These are phyloP conservation scores for Amitus sp. DNA, from an alignment of 2,888 invertebrate species.

Conservation along the genomic window DNA sequence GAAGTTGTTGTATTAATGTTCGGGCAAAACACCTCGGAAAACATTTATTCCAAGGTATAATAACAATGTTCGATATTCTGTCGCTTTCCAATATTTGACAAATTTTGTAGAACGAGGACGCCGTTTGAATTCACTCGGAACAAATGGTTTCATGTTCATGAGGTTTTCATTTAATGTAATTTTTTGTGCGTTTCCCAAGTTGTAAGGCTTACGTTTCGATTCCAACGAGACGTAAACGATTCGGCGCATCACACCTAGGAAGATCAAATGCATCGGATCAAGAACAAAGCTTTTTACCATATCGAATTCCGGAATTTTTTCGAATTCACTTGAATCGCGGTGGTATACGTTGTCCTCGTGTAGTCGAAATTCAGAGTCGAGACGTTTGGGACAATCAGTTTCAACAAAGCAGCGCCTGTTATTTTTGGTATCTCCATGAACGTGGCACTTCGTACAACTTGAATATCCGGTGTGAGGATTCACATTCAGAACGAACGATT, in stretches of 20 bases:
- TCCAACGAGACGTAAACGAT: conserved; percentile 17
- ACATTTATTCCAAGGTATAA: conserved; percentile 25
- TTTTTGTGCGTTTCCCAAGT: conserved; percentile 9
- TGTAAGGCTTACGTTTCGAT: conserved; percentile 13
- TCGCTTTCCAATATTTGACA: conserved; percentile 20
- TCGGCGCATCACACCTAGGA: conserved; percentile 19
- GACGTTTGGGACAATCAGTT: conserved; percentile 8
- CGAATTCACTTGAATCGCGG: conserved; percentile 30
- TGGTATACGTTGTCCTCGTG: conserved; percentile 38
- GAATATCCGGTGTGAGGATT: conserved; percentile 38
- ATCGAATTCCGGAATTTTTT: conserved; percentile 40
- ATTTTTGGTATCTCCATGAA: conserved; percentile 24
- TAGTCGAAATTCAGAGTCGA: conserved; percentile 21
- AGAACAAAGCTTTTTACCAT: conserved; percentile 41
- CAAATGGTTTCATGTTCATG: not conserved
- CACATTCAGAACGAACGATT: conserved; percentile 33
- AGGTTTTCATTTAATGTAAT: not conserved
- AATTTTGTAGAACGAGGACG: conserved; percentile 18
- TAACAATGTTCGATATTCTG: conserved; percentile 15
- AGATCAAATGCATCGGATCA: conserved; percentile 34
- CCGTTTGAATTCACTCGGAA: conserved; percentile 22
- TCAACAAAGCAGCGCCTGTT: conserved; percentile 34
- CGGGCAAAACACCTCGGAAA: conserved; percentile 9
- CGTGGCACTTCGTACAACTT: conserved; percentile 41
- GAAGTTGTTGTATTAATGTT: conserved; percentile 10